A percentile compares a stretch with the other conserved stretches of the same genome.
phyloP scores from a whole-genome alignment of 1,140 invertebrate species.

The Cydia amplana region DNA sequence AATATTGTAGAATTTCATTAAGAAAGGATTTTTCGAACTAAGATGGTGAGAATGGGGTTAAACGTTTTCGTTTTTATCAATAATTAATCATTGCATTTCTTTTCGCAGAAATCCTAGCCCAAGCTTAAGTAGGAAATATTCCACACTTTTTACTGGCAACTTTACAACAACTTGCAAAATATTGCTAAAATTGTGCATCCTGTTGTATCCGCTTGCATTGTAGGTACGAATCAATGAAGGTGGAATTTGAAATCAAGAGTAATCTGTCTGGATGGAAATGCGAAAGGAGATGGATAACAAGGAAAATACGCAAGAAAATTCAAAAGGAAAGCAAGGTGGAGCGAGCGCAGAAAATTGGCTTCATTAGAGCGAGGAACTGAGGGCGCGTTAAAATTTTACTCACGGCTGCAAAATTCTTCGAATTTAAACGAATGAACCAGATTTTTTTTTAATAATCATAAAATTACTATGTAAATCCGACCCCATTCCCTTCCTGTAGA shows the following conservation, averaged over 20 bases:
- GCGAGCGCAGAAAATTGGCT: constrained; percentile 74
- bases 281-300: constrained; percentile 75
- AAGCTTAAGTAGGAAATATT: too few species aligned
- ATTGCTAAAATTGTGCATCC: neutral
- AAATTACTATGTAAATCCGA: too few species aligned
- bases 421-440: constrained; percentile 1
- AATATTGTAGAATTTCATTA: too few species aligned
- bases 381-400: constrained; percentile 49
- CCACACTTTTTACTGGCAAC: too few species aligned
- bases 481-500: too few species aligned
- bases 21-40: too few species aligned
- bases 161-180: too few species aligned
- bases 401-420: constrained; percentile 35
- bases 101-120: too few species aligned
- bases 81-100: too few species aligned
- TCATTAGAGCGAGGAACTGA: constrained; percentile 70
- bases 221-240: constrained; percentile 57
- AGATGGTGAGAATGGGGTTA: too few species aligned
- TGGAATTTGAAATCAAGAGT: constrained; percentile 74
- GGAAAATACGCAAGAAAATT: constrained; percentile 76
- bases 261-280: constrained; percentile 71
- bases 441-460: too few species aligned
- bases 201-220: constrained; percentile 6
- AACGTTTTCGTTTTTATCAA: too few species aligned
- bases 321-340: constrained; percentile 74